Evolutionary conservation across 2,113 vertebrate species (phyloP).

Genomic region (Pangasianodon hypophthalmus): DNA sequence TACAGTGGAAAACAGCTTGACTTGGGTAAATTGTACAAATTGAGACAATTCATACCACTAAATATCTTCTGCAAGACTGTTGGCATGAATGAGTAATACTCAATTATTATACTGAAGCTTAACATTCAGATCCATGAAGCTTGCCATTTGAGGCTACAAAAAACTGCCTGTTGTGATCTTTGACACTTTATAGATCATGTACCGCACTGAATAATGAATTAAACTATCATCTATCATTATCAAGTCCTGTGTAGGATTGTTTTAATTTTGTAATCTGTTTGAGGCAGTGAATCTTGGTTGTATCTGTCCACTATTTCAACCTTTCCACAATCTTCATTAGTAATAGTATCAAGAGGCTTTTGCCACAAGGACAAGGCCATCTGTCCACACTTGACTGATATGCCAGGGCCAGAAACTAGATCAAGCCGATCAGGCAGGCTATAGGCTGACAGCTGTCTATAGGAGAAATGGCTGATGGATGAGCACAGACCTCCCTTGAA

Average conservation of each 20-base stretch:
- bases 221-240: conserved; percentile 1
- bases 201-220: not conserved
- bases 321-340: conserved; percentile 33
- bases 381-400: conserved; percentile 54
- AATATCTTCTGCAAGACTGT: conserved; percentile 38
- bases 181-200: conserved; percentile 39
- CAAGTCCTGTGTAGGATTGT: conserved; percentile 16
- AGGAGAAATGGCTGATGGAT: conserved; percentile 56
- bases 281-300: not conserved
- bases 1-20: conserved; percentile 56
- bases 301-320: conserved; percentile 17
- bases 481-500: conserved; percentile 29
- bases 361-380: conserved; percentile 64
- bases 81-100: conserved; percentile 27
- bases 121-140: conserved; percentile 63
- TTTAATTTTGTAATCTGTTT: not conserved
- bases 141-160: conserved; percentile 31
- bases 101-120: conserved; percentile 47
- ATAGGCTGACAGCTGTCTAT: conserved; percentile 68
- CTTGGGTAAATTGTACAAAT: conserved; percentile 56
- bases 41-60: conserved; percentile 22
- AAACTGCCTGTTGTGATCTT: conserved; percentile 48
- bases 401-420: conserved; percentile 56
- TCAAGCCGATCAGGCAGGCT: conserved; percentile 66
- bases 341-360: conserved; percentile 56